Evolutionary conservation across 1,140 invertebrate genomes (phyloP), one percentile per base, ranked within the genome.

Genomic region (Laodelphax striatellus): DNA sequence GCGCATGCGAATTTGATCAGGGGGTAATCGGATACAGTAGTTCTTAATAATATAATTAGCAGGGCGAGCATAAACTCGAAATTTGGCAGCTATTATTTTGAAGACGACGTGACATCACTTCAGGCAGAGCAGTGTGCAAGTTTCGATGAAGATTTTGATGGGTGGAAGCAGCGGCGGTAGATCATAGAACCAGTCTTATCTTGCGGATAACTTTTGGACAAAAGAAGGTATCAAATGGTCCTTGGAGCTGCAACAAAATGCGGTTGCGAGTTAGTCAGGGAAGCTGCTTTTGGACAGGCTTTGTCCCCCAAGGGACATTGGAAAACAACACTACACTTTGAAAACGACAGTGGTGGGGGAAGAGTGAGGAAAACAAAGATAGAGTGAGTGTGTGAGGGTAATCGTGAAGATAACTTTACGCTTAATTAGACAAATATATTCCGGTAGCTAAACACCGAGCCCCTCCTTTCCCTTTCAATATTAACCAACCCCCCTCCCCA

Each of bases 341-440:
- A 28, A 28, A 28, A 28, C 24, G 24, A 28, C 24, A 22, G 21
- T 50, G 46, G 46, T 50, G 21, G 21, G 21, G 21, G 46, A 5
- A 50, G 46, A 11, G 3, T 17, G 16, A 22, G 21, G 46, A 50
- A 17, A 44, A 44, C 17, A 44, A 19, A n/a, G 17, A 44, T 44
- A 9, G 17, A 44, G 43, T 8, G 21, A 19, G 43, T n/a, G 17
- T 14, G 5, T n/a, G 43, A 44, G 21, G 21, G 21, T 50, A 17
- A 9, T n/a, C 43, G 43, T 44, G 46, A 50, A 50, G 46, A 50
- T 22, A 50, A 50, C 16, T 50, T 50, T 50, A 50, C 46, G 46
- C 46, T 50, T 50, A 50, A 50, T 50, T 50, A 50, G 21, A 17
- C 21, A 50, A 50, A 50, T 50, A 50, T 50, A 50, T 50, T 50